These are phyloP conservation scores for Australoheros scitulus DNA, from an alignment of 2,113 vertebrate genomes.

Conservation along the genomic window DNA sequence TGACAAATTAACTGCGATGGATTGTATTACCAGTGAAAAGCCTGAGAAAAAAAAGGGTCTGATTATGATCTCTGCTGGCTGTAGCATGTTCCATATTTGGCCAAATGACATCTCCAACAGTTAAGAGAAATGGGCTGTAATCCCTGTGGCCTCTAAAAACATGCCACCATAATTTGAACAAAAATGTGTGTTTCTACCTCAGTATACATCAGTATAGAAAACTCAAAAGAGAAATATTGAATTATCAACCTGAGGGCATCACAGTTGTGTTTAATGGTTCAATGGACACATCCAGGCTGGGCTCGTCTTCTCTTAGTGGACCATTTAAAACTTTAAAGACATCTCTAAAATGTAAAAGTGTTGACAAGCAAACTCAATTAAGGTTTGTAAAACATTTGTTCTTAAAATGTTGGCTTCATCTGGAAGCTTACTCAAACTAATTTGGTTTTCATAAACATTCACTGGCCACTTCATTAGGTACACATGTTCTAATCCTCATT, in stretches of 20 bases:
- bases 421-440: too few relatives aligned
- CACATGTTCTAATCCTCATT: too few relatives aligned
- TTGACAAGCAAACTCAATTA: neutral
- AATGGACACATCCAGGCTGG: neutral
- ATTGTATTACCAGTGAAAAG: slow-evolving; percentile 32
- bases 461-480: too few relatives aligned
- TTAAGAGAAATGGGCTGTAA: neutral
- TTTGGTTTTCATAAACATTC: too few relatives aligned
- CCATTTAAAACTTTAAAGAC: neutral
- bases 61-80: slow-evolving; percentile 7
- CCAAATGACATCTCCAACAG: neutral
- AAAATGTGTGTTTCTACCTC: neutral
- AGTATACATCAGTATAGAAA: neutral
- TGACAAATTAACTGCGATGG: slow-evolving; percentile 55
- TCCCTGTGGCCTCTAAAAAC: neutral
- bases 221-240: too few relatives aligned
- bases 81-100: slow-evolving; percentile 11
- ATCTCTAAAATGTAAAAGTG: neutral
- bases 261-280: neutral
- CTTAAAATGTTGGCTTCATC: too few relatives aligned
- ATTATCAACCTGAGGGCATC: neutral
- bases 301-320: neutral
- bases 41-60: neutral
- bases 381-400: too few relatives aligned
- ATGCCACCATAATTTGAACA: neutral